A percentile compares a stretch with the other conserved stretches of the same genome.
These are phyloP conservation scores for Ahaetulla prasina DNA, from an alignment of 2,113 vertebrate species.

Conservation along the genomic window DNA sequence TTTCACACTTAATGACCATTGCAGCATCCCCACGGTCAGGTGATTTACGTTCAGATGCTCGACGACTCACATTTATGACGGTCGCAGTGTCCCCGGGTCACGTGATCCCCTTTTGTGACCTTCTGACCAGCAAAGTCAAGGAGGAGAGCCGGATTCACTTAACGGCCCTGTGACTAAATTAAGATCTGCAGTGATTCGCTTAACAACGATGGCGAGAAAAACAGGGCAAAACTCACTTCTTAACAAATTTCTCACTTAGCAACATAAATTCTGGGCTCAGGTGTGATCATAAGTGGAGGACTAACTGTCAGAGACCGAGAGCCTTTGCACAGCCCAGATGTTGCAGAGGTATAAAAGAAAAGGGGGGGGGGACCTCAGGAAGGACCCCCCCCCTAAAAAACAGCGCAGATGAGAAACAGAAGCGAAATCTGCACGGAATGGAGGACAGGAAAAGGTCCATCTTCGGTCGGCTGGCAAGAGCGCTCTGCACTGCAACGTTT, in stretches of 20 bases:
- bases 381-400: neutral
- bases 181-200: neutral
- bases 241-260: neutral
- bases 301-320: no score
- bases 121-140: no score
- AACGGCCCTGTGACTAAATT: neutral
- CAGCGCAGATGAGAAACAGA: neutral
- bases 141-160: no score
- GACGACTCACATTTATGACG: no score
- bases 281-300: no score
- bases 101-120: no score
- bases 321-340: neutral
- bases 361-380: neutral
- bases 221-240: neutral
- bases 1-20: no score
- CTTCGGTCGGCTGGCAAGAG: neutral
- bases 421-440: neutral
- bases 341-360: neutral
- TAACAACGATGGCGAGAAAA: neutral
- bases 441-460: neutral
- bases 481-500: accelerated
- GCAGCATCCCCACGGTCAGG: no score
- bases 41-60: no score
- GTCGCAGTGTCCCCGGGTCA: no score
- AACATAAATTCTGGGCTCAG: no score